phyloP scores from a whole-genome alignment of 2,888 invertebrate genomes.

The Brachynemurus nebulosus region DNA sequence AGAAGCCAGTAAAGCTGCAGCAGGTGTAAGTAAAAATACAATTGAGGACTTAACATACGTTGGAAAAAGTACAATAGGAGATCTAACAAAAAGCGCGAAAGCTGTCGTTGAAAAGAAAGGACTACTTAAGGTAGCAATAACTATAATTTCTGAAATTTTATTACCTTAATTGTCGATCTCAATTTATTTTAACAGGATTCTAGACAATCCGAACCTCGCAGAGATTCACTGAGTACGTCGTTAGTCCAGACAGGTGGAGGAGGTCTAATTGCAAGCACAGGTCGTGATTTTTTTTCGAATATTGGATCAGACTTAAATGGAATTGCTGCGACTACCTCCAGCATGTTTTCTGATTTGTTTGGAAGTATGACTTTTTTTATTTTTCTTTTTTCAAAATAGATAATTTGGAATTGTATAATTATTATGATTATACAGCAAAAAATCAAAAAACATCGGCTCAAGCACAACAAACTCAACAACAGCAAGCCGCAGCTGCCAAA shows the following conservation, averaged over 20 bases:
- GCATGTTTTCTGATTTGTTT: constrained; percentile 90
- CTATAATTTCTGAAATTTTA: not conserved
- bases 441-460: constrained; percentile 16
- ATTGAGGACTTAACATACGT: constrained; percentile 80
- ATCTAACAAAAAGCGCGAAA: constrained; percentile 82
- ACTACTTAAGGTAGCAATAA: constrained; percentile 49
- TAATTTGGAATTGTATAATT: not conserved
- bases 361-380: constrained; percentile 39
- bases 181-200: constrained; percentile 11
- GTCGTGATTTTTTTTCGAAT: constrained; percentile 76
- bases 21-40: constrained; percentile 77
- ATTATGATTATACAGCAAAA: constrained; percentile 4
- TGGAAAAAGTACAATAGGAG: constrained; percentile 78
- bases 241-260: constrained; percentile 46
- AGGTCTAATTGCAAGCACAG: constrained; percentile 47
- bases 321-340: constrained; percentile 81
- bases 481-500: constrained; percentile 31
- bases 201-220: constrained; percentile 29
- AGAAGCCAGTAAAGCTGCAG: constrained; percentile 77
- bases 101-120: constrained; percentile 79
- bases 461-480: constrained; percentile 22
- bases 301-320: constrained; percentile 89
- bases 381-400: not conserved
- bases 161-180: not conserved
- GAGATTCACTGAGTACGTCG: constrained; percentile 44